Evolutionary conservation across 1,140 invertebrate genomes (phyloP).

Genomic region (Hyles euphorbiae): DNA sequence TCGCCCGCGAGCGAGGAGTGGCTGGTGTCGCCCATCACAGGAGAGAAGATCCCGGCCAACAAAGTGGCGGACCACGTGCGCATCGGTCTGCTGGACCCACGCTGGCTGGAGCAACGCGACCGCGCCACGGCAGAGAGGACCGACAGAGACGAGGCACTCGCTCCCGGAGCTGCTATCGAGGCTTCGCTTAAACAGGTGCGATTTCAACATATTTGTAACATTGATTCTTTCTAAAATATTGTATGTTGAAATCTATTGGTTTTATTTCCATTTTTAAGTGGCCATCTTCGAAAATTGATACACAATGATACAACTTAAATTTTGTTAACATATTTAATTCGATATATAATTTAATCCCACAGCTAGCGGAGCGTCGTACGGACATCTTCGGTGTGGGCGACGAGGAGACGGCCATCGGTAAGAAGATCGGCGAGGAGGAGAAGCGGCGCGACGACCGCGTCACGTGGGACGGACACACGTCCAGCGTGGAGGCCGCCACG

Average conservation of each 20-base stretch:
- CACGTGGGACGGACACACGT: constrained; percentile 99
- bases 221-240: background rate
- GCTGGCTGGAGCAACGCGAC: constrained; percentile 98
- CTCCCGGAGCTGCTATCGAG: constrained; percentile 87
- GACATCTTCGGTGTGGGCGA: constrained; percentile 99
- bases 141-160: constrained; percentile 67
- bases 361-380: constrained; percentile 97
- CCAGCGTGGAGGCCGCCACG: constrained; percentile 93
- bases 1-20: constrained; percentile 87
- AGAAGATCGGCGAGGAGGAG: constrained; percentile 98
- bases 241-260: background rate
- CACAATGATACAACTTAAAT: no score
- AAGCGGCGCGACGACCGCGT: constrained; percentile 91
- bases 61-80: constrained; percentile 99
- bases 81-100: constrained; percentile 96
- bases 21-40: constrained; percentile 98
- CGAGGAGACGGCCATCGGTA: constrained; percentile 99
- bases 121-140: constrained; percentile 67
- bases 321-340: no score
- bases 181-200: constrained; percentile 87
- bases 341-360: background rate
- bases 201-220: background rate
- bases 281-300: no score
- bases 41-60: constrained; percentile 96
- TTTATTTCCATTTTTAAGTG: no score